Evolutionary conservation across 2,888 invertebrate genomes (phyloP).

Genomic region (Lycia hirtaria): DNA sequence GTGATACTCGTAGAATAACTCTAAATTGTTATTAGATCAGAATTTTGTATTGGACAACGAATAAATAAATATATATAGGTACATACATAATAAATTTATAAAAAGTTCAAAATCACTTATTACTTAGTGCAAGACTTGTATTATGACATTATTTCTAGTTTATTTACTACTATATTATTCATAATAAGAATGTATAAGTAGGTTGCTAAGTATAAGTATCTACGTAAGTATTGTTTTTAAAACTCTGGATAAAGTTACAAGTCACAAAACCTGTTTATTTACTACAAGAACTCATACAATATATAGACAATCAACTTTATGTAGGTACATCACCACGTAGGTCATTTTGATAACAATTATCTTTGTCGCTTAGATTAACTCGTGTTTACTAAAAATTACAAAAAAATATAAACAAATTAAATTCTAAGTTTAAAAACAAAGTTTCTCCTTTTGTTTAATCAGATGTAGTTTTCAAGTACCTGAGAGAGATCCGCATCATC

Average conservation of each 20-base stretch:
- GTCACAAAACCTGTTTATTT: conserved; percentile 21
- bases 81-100: no score
- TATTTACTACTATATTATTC: no score
- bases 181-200: background rate
- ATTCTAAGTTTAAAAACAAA: background rate
- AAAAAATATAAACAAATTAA: no score
- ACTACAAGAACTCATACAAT: background rate
- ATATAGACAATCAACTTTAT: conserved; percentile 16
- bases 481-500: conserved; percentile 88
- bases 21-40: no score
- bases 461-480: conserved; percentile 77
- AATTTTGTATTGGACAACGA: no score
- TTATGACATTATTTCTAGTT: no score
- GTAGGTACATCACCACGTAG: background rate
- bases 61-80: no score
- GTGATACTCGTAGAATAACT: no score
- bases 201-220: background rate
- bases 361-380: background rate
- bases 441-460: conserved; percentile 14
- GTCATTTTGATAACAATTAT: conserved; percentile 7
- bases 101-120: no score
- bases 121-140: no score
- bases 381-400: background rate
- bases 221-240: conserved; percentile 2
- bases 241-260: conserved; percentile 5